A percentile compares a stretch with the other conserved stretches of the same genome.
These are phyloP conservation scores for Whitmania pigra DNA, from an alignment of 1,140 invertebrate species.

Conservation along the genomic window DNA sequence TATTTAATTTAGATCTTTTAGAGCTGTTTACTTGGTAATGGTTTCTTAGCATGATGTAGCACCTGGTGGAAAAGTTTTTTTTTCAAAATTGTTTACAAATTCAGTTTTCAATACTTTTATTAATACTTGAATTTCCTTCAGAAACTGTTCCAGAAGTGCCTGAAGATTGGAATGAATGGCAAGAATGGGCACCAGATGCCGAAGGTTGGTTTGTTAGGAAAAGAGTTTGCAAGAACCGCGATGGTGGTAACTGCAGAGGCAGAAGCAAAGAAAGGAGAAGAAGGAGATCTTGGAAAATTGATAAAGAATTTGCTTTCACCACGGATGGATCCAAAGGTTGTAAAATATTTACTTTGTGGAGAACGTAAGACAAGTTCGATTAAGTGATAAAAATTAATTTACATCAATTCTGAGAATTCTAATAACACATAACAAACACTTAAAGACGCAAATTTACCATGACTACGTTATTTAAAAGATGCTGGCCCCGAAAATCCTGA, in stretches of 20 bases:
- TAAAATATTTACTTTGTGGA: no score
- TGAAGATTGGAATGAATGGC: constrained; percentile 1
- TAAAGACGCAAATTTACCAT: no score
- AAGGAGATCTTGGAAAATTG: background rate
- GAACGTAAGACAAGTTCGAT: no score
- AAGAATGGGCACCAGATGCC: background rate
- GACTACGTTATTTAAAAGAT: background rate
- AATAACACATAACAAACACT: no score
- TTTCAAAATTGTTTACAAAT: background rate
- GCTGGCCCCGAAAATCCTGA: background rate
- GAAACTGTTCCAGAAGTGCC: background rate
- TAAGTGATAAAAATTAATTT: no score
- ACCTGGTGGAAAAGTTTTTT: no score
- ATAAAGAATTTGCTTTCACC: no score
- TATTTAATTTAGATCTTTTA: no score
- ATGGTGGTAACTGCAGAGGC: background rate
- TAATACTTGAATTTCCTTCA: background rate
- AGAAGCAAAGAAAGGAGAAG: background rate
- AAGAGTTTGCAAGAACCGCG: background rate
- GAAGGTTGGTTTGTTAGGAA: background rate
- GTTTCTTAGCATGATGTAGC: no score
- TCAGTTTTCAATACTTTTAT: background rate
- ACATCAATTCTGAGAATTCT: no score
- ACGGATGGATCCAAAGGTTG: no score
- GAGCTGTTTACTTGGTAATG: no score